Conservation (phyloP, 1,140 invertebrate genomes). For the Battus philenor region DNA sequence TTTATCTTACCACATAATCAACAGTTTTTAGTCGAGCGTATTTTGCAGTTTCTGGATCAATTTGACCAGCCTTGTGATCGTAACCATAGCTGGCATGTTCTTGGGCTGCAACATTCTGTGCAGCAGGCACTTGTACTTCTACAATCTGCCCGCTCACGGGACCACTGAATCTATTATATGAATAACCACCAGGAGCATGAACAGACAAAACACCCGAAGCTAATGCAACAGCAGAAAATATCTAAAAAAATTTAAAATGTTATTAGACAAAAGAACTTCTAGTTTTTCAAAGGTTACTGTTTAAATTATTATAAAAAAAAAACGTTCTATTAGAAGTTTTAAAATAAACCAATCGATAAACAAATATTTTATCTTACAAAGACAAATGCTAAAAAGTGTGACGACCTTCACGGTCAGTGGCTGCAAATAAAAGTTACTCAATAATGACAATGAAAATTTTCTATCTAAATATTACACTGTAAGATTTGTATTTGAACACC, state of each 20-base stretch:
- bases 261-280: not conserved
- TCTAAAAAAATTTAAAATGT: conserved; percentile 32
- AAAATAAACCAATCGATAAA: too few relatives aligned
- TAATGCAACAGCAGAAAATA: conserved; percentile 29
- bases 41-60: conserved; percentile 69
- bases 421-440: conserved; percentile 33
- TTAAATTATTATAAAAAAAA: too few relatives aligned
- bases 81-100: conserved; percentile 74
- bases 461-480: too few relatives aligned
- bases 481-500: too few relatives aligned
- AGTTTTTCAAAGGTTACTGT: too few relatives aligned
- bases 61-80: conserved; percentile 67
- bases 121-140: conserved; percentile 70
- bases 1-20: conserved; percentile 79
- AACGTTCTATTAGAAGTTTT: too few relatives aligned
- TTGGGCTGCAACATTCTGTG: conserved; percentile 67
- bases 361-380: conserved; percentile 10
- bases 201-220: conserved; percentile 30
- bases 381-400: conserved; percentile 22
- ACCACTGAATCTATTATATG: conserved; percentile 80
- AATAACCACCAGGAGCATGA: conserved; percentile 76
- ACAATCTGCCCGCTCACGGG: conserved; percentile 79
- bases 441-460: conserved; percentile 47
- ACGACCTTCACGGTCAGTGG: conserved; percentile 52
- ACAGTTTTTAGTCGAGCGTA: conserved; percentile 73